A percentile compares a stretch with the other conserved stretches of the same genome.
Conservation (phyloP, 2,888 invertebrate species). For the Bhutanitis thaidina region DNA sequence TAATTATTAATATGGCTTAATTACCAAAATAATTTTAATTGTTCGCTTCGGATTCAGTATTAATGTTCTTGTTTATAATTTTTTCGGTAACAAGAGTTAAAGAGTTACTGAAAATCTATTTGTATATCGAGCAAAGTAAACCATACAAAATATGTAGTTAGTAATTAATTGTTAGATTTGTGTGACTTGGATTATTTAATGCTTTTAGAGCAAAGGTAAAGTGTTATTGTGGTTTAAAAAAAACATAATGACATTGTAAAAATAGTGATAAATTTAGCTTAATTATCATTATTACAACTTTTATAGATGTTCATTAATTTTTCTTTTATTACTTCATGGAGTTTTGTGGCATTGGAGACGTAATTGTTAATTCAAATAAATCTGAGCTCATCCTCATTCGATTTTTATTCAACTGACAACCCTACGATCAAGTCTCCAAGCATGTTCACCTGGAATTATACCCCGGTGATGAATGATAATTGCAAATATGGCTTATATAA, state of each 20-base stretch:
- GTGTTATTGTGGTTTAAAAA: conserved; percentile 78
- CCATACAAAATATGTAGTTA: conserved; percentile 75
- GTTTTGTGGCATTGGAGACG: conserved; percentile 79
- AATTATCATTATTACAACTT: conserved; percentile 80
- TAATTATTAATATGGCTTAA: conserved; percentile 64
- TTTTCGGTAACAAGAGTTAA: conserved; percentile 53
- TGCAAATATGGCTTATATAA: not conserved
- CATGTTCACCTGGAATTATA: not conserved
- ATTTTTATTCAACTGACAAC: conserved; percentile 64
- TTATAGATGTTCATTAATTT: conserved; percentile 79
- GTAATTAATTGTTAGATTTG: conserved; percentile 80
- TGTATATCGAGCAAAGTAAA: conserved; percentile 78
- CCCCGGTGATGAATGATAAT: not conserved
- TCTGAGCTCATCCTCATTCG: conserved; percentile 76
- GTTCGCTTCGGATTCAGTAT: conserved; percentile 75
- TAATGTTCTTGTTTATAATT: conserved; percentile 61
- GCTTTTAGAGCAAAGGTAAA: conserved; percentile 77
- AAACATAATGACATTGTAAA: conserved; percentile 78
- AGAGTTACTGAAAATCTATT: conserved; percentile 63
- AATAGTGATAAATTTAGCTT: conserved; percentile 79
- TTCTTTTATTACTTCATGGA: conserved; percentile 78
- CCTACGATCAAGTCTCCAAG: conserved; percentile 35
- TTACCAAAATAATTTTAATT: conserved; percentile 71
- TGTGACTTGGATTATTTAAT: conserved; percentile 78
- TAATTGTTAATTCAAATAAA: conserved; percentile 80